Conservation (phyloP, 2,797 vertebrate species). For the Phoeniculus purpureus region DNA sequence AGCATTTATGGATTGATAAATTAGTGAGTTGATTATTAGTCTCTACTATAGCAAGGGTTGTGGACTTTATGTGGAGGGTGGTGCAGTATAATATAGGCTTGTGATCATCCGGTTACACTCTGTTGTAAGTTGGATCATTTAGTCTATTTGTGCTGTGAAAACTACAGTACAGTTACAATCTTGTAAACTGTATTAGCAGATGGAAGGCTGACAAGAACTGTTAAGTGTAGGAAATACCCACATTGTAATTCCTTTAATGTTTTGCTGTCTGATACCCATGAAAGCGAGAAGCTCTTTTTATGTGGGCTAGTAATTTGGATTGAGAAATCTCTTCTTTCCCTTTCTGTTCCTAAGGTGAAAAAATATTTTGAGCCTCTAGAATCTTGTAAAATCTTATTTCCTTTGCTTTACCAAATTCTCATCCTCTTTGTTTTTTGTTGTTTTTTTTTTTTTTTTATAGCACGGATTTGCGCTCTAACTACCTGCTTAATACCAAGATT, state of each 20-base stretch:
- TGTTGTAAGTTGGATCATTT: background rate
- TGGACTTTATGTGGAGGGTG: background rate
- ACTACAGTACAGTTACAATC: background rate
- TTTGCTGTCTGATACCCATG: background rate
- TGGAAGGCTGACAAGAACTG: background rate
- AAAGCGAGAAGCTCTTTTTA: background rate
- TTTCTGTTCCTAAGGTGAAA: background rate
- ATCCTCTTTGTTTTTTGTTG: background rate
- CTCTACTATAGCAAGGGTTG: background rate
- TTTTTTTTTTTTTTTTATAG: slow-evolving; percentile 74
- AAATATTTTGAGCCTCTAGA: background rate
- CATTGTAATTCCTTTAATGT: background rate
- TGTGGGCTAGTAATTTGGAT: background rate
- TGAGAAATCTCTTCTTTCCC: background rate
- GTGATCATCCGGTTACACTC: background rate
- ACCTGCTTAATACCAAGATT: slow-evolving; percentile 93
- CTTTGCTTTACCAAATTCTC: background rate
- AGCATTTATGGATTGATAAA: background rate
- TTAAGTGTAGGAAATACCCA: background rate
- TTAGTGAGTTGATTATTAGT: background rate
- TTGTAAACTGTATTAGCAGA: background rate
- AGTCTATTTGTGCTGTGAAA: background rate
- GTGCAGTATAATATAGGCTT: background rate
- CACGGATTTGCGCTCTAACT: slow-evolving; percentile 95
- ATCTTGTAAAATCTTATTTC: background rate